Conservation (phyloP, 2,888 invertebrate genomes). For the Conistra vaccinii region DNA sequence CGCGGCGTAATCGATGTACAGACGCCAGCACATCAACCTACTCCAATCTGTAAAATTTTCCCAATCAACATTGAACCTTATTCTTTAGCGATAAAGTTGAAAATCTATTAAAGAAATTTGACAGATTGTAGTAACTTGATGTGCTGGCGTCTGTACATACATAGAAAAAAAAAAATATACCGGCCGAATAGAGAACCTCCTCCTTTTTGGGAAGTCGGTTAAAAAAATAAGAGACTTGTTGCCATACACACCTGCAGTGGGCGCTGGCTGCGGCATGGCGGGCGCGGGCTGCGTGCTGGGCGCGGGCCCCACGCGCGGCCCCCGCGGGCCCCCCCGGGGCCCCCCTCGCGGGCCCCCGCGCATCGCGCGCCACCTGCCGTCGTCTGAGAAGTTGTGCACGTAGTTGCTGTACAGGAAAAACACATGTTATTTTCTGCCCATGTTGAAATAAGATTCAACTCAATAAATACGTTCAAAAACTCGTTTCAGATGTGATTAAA, state of each 20-base stretch:
- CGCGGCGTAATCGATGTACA: no score
- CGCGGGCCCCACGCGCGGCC: conserved; percentile 49
- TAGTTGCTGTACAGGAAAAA: conserved; percentile 47
- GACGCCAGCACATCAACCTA: no score
- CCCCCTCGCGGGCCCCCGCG: conserved; percentile 74
- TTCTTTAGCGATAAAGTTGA: no score
- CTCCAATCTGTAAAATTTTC: no score
- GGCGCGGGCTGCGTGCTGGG: conserved; percentile 45
- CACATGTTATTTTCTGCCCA: not conserved
- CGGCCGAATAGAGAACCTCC: no score
- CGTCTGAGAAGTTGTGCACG: conserved; percentile 78
- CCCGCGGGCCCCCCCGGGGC: conserved; percentile 55
- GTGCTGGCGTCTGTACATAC: no score
- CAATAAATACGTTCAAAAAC: not conserved
- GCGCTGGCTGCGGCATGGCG: conserved; percentile 54
- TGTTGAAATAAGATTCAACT: not conserved
- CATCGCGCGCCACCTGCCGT: conserved; percentile 86
- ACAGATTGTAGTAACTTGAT: no score
- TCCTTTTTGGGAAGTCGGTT: no score
- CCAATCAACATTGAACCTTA: no score
- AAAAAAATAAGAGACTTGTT: no score
- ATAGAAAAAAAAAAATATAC: no score
- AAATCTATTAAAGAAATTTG: no score
- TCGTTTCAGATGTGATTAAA: not conserved
- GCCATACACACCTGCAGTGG: conserved; percentile 50